phyloP scores from a whole-genome alignment of 2,888 invertebrate genomes.

The Dorcus hopei region DNA sequence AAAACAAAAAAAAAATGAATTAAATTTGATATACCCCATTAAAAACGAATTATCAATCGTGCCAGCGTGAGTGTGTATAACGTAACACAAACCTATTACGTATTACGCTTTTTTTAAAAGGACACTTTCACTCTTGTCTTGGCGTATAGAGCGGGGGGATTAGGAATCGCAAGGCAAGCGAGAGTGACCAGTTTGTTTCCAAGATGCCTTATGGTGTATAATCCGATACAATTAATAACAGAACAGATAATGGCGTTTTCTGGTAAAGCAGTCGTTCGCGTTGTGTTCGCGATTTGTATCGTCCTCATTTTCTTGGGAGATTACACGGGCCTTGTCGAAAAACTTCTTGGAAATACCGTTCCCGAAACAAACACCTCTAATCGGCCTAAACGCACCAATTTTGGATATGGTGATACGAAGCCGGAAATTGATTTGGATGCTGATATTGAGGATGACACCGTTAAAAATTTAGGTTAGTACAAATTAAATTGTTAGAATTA shows the following conservation, averaged over 20 bases:
- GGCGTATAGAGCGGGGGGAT: conserved; percentile 20
- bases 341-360: conserved; percentile 50
- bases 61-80: no score
- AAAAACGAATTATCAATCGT: no score
- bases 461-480: conserved; percentile 45
- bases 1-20: no score
- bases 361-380: conserved; percentile 38
- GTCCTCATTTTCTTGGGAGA: conserved; percentile 56
- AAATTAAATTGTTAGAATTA: not conserved
- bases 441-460: conserved; percentile 49
- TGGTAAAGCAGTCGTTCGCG: conserved; percentile 48
- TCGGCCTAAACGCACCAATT: conserved; percentile 42
- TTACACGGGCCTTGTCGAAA: conserved; percentile 52
- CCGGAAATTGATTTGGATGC: conserved; percentile 50
- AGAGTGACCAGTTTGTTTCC: conserved; percentile 18
- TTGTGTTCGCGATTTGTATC: conserved; percentile 55
- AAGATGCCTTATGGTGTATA: conserved; percentile 20
- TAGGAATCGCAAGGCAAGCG: conserved; percentile 22
- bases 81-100: conserved; percentile 9
- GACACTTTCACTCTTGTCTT: conserved; percentile 23
- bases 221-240: conserved; percentile 11
- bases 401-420: conserved; percentile 48
- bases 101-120: conserved; percentile 15
- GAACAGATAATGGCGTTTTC: conserved; percentile 37
- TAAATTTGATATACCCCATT: no score